Percentiles rank a stretch among this genome's conserved stretches.
These are phyloP conservation scores for Alcedo atthis DNA, from an alignment of 2,797 vertebrate species.

Conservation along the genomic window DNA sequence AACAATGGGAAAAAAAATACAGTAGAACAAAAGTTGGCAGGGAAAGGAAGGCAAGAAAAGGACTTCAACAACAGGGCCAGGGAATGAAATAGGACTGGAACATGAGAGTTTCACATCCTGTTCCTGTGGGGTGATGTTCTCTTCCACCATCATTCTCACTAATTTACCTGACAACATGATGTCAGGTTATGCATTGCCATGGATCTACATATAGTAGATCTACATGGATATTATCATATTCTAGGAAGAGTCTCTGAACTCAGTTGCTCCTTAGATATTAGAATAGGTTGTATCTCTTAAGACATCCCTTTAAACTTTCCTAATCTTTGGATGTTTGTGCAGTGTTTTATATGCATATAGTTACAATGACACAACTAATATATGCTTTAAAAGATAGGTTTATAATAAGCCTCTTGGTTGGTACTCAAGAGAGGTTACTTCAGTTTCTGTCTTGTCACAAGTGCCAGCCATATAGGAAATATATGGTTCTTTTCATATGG, in stretches of 20 bases:
- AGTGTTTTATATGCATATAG: not conserved
- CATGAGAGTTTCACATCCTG: not conserved
- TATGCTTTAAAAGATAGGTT: not conserved
- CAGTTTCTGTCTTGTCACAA: not conserved
- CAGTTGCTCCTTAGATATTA: not conserved
- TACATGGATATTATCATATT: not conserved
- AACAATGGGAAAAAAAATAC: not conserved
- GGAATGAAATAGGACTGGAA: not conserved
- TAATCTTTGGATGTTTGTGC: not conserved
- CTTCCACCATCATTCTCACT: not conserved
- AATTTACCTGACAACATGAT: not conserved
- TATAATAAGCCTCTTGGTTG: not conserved
- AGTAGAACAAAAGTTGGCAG: not conserved
- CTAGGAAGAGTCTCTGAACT: not conserved
- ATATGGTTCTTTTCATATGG: not conserved
- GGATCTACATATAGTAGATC: not conserved
- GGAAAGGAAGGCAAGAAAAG: not conserved
- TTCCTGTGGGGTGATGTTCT: not conserved
- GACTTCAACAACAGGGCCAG: not conserved
- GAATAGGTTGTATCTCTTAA: not conserved
- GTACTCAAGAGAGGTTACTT: not conserved
- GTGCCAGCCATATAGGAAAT: not conserved
- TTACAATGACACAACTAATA: not conserved
- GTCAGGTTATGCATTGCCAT: not conserved
- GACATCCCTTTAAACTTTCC: not conserved